These are phyloP conservation scores for Incurvaria masculella DNA, from an alignment of 2,888 invertebrate species.

Conservation along the genomic window DNA sequence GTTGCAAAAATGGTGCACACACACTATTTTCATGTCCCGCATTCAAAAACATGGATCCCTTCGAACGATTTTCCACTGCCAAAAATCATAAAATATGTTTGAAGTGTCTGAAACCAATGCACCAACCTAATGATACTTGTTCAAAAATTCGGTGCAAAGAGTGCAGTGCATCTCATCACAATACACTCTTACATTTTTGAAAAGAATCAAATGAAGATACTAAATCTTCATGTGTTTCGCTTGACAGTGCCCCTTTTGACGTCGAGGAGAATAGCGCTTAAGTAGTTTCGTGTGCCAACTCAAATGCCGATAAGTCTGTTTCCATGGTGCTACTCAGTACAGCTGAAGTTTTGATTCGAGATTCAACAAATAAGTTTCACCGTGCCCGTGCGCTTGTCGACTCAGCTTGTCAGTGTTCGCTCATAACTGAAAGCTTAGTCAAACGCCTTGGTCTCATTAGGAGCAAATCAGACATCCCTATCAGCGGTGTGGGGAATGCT, in stretches of 20 bases:
- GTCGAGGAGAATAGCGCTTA: background rate
- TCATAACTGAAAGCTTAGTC: background rate
- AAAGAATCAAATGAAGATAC: background rate
- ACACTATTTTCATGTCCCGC: background rate
- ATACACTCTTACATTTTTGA: background rate
- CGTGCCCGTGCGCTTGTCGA: background rate
- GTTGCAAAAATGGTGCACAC: background rate
- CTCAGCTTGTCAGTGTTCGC: background rate
- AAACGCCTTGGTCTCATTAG: background rate
- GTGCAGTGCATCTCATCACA: background rate
- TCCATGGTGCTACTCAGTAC: background rate
- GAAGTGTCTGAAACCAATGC: background rate
- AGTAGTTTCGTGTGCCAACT: background rate
- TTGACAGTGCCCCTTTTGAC: background rate
- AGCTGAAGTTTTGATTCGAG: background rate
- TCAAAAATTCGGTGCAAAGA: background rate
- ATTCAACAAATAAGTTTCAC: background rate
- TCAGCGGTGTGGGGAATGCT: background rate
- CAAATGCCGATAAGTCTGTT: background rate
- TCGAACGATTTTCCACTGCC: background rate
- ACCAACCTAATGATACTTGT: background rate
- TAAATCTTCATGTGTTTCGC: too few relatives aligned
- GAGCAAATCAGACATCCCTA: background rate
- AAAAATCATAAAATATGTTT: background rate
- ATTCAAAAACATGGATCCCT: background rate